phyloP scores from a whole-genome alignment of 2,113 vertebrate genomes.

The Melanostigma gelatinosum region DNA sequence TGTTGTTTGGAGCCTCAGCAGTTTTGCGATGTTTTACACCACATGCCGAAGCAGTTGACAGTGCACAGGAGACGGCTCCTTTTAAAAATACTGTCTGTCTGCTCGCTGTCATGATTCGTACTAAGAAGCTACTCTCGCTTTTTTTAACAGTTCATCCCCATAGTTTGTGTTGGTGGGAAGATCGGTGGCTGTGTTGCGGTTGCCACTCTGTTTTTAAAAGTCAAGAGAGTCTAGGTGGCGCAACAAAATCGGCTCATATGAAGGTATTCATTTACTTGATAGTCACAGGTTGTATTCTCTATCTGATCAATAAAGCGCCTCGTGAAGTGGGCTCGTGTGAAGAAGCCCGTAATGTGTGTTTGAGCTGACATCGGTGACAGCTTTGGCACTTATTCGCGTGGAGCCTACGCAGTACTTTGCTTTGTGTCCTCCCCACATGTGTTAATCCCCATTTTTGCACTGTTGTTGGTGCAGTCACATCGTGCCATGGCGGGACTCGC shows the following conservation, averaged over 20 bases:
- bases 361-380: not conserved
- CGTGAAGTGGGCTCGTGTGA: not conserved
- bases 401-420: not conserved
- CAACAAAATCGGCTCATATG: not conserved
- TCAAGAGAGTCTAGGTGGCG: not conserved
- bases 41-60: slow-evolving; percentile 23
- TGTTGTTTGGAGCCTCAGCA: slow-evolving; percentile 67
- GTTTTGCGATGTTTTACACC: slow-evolving; percentile 51
- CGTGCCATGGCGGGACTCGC: not conserved
- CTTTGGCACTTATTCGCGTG: not conserved
- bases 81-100: slow-evolving; percentile 48
- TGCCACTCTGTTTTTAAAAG: slow-evolving; percentile 78
- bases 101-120: slow-evolving; percentile 58
- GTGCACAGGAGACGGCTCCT: slow-evolving; percentile 51
- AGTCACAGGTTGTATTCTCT: not conserved
- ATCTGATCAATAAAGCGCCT: not conserved
- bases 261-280: not conserved
- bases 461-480: not conserved
- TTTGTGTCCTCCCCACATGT: not conserved
- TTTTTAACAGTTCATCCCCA: slow-evolving; percentile 77
- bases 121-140: slow-evolving; percentile 48
- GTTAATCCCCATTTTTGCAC: not conserved
- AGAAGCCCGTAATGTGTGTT: not conserved
- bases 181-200: slow-evolving; percentile 67
- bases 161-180: slow-evolving; percentile 78